These are phyloP conservation scores for Diploscapter pachys DNA, from an alignment of 1,140 invertebrate genomes.

Conservation along the genomic window DNA sequence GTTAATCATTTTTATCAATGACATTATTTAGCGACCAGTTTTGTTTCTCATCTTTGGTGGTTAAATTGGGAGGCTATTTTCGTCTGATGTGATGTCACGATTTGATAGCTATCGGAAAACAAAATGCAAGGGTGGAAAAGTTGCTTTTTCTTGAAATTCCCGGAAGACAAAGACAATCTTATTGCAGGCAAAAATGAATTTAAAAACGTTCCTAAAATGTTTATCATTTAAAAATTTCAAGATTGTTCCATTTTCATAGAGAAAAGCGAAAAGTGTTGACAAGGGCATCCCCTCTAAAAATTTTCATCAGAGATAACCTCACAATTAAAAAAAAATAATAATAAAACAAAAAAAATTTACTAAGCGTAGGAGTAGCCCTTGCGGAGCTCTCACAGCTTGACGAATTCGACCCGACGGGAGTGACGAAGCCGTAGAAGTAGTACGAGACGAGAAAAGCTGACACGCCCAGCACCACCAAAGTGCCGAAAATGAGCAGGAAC, in stretches of 20 bases:
- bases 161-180: no score
- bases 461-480: slow-evolving; percentile 11
- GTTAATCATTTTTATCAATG: no score
- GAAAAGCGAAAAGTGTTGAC: no score
- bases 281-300: background rate
- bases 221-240: background rate
- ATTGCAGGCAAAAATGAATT: no score
- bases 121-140: no score
- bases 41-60: no score
- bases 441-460: slow-evolving; percentile 26
- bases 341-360: background rate
- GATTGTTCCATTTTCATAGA: background rate
- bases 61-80: no score
- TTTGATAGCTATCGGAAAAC: no score
- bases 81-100: no score
- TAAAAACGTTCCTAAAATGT: background rate
- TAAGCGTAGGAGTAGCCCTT: background rate
- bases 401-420: slow-evolving; percentile 1
- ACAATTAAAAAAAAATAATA: background rate
- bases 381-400: slow-evolving; percentile 1
- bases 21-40: no score
- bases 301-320: background rate
- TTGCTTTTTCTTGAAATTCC: no score
- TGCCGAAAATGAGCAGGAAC: slow-evolving; percentile 21
- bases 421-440: slow-evolving; percentile 24